Conservation (phyloP, 2,888 invertebrate genomes). For the Drosophila leonis region DNA sequence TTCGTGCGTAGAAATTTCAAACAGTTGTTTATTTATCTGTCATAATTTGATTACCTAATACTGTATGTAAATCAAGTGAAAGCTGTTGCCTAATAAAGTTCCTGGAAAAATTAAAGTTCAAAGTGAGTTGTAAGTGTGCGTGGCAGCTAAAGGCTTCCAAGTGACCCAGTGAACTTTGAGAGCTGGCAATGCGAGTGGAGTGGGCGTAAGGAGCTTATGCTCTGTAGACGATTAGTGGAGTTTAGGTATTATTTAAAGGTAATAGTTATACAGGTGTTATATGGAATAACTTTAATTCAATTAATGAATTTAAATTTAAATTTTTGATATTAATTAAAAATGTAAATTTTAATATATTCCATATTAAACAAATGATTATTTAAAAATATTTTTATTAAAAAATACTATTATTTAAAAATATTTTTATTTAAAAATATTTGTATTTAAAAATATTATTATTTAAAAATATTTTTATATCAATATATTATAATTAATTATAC, state of each 20-base stretch:
- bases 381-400: too few species aligned
- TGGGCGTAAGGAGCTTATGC: not conserved
- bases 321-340: not conserved
- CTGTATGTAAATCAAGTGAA: not conserved
- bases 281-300: not conserved
- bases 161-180: conserved; percentile 2
- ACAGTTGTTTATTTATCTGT: not conserved
- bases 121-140: not conserved
- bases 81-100: conserved; percentile 6
- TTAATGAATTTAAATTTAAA: not conserved
- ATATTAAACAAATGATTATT: too few species aligned
- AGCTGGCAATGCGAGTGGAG: not conserved
- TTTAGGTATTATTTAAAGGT: not conserved
- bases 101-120: not conserved
- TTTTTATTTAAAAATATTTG: too few species aligned
- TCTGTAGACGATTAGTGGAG: not conserved
- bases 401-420: too few species aligned
- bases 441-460: too few species aligned
- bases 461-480: too few species aligned
- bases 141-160: not conserved
- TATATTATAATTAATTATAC: too few species aligned
- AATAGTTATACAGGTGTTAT: not conserved
- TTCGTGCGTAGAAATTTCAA: not conserved
- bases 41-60: not conserved
- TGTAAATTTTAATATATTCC: too few species aligned